phyloP scores from a whole-genome alignment of 1,140 invertebrate genomes.

The Drosophila teissieri region DNA sequence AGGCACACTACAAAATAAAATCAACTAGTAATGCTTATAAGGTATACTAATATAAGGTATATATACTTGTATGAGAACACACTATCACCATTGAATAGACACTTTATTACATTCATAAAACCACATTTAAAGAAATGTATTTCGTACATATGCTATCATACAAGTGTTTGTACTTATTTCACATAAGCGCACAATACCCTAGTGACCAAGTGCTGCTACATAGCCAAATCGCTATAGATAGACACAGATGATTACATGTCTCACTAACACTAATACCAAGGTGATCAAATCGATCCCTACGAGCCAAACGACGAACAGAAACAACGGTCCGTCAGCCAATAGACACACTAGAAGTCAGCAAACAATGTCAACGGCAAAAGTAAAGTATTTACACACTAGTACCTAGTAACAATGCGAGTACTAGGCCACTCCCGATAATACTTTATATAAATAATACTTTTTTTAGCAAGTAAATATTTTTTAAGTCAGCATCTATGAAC shows the following conservation, averaged over 20 bases:
- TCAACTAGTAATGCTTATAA: too few species aligned
- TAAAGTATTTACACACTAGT: neutral
- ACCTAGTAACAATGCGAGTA: neutral
- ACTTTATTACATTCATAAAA: too few species aligned
- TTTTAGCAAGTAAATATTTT: too few species aligned
- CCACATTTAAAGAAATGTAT: too few species aligned
- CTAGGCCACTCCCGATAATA: too few species aligned
- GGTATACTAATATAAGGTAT: too few species aligned
- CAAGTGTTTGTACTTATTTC: slow-evolving; percentile 10
- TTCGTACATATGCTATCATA: neutral
- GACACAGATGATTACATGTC: slow-evolving; percentile 57
- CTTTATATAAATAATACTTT: too few species aligned
- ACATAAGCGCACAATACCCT: slow-evolving; percentile 13
- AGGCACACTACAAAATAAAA: too few species aligned
- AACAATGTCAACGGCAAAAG: neutral
- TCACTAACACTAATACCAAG: slow-evolving; percentile 41
- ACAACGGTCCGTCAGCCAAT: slow-evolving; percentile 7
- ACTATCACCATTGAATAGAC: too few species aligned
- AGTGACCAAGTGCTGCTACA: slow-evolving; percentile 25
- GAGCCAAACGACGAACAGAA: slow-evolving; percentile 13
- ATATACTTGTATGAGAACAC: too few species aligned
- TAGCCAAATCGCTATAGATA: slow-evolving; percentile 65
- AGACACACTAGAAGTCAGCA: neutral
- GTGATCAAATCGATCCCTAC: slow-evolving; percentile 37
- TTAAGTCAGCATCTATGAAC: too few species aligned